phyloP scores from a whole-genome alignment of 2,113 vertebrate genomes.

The Hoplias malabaricus region DNA sequence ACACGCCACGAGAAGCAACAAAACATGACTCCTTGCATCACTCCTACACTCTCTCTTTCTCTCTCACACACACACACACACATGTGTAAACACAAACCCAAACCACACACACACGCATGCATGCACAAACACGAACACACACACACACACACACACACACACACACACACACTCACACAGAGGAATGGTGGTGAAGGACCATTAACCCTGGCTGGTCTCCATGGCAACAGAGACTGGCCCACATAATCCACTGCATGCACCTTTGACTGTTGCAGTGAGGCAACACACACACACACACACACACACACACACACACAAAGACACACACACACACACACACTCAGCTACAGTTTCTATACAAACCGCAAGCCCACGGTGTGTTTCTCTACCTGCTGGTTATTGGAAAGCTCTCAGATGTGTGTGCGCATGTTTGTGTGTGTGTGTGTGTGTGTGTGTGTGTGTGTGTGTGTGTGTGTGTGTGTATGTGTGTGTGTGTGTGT shows the following conservation, averaged over 20 bases:
- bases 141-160: constrained; percentile 13
- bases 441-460: background rate
- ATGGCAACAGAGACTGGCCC: constrained; percentile 49
- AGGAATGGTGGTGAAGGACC: constrained; percentile 27
- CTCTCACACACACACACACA: background rate
- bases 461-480: background rate
- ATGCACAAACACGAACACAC: background rate
- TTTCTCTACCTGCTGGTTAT: background rate
- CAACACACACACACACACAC: constrained; percentile 37
- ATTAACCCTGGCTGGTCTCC: constrained; percentile 48
- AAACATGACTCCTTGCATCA: background rate
- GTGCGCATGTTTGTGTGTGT: background rate
- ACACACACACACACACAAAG: constrained; percentile 23
- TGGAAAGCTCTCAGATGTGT: background rate
- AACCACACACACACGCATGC: background rate
- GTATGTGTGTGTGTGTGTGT: background rate
- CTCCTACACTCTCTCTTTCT: background rate
- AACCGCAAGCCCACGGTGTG: background rate
- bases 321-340: background rate
- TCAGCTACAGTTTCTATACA: too few species aligned
- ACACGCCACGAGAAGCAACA: background rate
- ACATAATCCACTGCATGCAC: constrained; percentile 43
- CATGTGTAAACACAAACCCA: background rate
- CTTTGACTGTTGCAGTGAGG: constrained; percentile 38
- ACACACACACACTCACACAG: constrained; percentile 21